These are phyloP conservation scores for Burhinus oedicnemus DNA, from an alignment of 2,113 vertebrate genomes.

Conservation along the genomic window DNA sequence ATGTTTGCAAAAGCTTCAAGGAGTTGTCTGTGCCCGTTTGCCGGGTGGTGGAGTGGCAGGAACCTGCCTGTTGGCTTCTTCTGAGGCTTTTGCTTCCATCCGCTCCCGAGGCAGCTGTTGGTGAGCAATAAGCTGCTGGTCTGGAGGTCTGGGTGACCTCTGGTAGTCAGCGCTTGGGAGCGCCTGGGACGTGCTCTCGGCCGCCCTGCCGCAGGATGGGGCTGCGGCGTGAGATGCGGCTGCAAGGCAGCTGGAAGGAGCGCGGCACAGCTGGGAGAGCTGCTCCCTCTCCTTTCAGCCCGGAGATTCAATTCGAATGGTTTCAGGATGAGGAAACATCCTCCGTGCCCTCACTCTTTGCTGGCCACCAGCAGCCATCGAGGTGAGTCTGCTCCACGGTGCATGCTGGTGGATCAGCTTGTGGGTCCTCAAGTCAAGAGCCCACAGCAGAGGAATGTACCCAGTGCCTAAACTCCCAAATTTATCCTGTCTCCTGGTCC, in stretches of 20 bases:
- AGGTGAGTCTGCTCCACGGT: accelerated
- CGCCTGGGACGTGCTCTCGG: accelerated
- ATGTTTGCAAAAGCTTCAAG: not conserved
- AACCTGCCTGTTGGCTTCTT: accelerated
- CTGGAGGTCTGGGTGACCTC: not conserved
- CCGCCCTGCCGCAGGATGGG: not conserved
- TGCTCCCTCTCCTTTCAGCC: not conserved
- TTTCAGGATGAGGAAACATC: not conserved
- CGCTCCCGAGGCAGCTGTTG: not conserved
- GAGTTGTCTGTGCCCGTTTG: not conserved
- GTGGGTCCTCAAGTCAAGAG: not conserved
- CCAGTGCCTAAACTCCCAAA: not conserved
- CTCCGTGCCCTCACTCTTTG: not conserved
- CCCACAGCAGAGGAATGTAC: not conserved
- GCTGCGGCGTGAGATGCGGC: not conserved
- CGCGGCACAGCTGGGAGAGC: accelerated
- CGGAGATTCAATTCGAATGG: not conserved
- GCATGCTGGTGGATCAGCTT: not conserved
- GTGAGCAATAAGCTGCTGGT: not conserved
- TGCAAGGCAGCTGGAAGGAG: not conserved
- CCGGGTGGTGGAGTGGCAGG: accelerated
- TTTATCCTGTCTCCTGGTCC: not conserved
- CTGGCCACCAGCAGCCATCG: not conserved
- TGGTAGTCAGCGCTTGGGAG: accelerated
- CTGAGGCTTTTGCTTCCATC: not conserved